Evolutionary conservation across 2,797 vertebrate genomes (phyloP), one percentile per base, ranked within the genome.

Genomic region (Sebastes iracundus): DNA sequence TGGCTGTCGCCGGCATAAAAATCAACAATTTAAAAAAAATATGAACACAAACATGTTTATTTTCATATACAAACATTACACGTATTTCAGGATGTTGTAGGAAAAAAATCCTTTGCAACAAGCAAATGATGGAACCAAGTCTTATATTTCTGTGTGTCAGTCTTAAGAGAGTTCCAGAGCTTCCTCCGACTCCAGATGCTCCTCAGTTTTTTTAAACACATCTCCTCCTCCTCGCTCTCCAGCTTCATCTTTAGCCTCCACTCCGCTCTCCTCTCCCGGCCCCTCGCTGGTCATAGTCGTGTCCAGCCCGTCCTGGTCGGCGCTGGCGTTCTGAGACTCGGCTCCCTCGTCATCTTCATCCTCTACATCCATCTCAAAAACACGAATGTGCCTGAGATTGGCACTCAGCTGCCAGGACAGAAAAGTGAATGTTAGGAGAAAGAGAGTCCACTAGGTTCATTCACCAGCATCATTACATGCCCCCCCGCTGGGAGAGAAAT

Each of bases 361-460:
- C 84, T 99, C 98, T 4, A 98, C 97, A 53, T 99, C 99, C 99
- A 99, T 99, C 93, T 99, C 99, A 92, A 98, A 99, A 42, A 99
- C 97, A 49, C 99, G 95, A 49, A 99, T 95, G 0, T 99, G 98
- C 69, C 98, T 97, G 60, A 99, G 95, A 87, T 99, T 99, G 11
- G 97, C 96, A 84, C 98, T 99, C 33, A 99, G 94, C 99, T 99
- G 87, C 1, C 9, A 63, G 72, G 32, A 55, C 59, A 65, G 32
- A 66, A 70, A 53, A 22, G 23, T 18, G 42, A 60, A 28, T 12
- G 7, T 73, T 78, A 59, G 20, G 16, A 74, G 63, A 42, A 42
- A 25, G 5, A 70, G 32, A 55, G 20, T 49, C 46, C 46, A 64
- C 13, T 6, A 16, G 20, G 72, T 71, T 75, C n/a, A 63, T 32